Evolutionary conservation across 2,113 vertebrate species (phyloP).

Genomic region (Gavia stellata): DNA sequence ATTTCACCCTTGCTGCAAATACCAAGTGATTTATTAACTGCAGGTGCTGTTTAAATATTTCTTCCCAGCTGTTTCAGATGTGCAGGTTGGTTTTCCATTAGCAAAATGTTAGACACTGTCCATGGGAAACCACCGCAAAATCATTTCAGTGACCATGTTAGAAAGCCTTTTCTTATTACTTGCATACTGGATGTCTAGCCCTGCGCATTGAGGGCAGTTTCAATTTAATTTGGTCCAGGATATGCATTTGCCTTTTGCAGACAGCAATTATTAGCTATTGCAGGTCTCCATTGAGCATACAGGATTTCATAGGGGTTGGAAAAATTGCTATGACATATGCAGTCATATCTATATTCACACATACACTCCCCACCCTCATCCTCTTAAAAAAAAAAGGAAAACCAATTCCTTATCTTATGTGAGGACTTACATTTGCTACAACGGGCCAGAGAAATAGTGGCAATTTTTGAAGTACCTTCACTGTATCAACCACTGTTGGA

Average conservation of each 20-base stretch:
- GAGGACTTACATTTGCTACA: neutral
- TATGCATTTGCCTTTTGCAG: neutral
- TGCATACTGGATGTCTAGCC: neutral
- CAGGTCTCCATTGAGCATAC: neutral
- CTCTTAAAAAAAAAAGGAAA: neutral
- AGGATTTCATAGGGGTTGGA: neutral
- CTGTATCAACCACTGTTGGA: neutral
- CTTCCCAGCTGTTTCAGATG: neutral
- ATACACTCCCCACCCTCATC: neutral
- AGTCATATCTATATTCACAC: neutral
- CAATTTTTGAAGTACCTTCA: neutral
- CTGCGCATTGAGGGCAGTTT: neutral
- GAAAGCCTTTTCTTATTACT: neutral
- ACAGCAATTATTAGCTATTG: neutral
- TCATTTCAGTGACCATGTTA: neutral
- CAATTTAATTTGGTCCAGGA: neutral
- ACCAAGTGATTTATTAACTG: conserved; percentile 1
- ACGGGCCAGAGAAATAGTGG: neutral
- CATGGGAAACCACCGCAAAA: neutral
- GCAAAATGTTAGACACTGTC: neutral
- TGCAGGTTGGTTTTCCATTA: neutral
- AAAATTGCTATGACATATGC: neutral
- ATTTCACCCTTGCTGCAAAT: neutral
- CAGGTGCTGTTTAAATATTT: neutral
- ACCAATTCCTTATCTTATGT: neutral